Evolutionary conservation across 2,888 invertebrate genomes (phyloP).

Genomic region (Archaeoteleia sp.): DNA sequence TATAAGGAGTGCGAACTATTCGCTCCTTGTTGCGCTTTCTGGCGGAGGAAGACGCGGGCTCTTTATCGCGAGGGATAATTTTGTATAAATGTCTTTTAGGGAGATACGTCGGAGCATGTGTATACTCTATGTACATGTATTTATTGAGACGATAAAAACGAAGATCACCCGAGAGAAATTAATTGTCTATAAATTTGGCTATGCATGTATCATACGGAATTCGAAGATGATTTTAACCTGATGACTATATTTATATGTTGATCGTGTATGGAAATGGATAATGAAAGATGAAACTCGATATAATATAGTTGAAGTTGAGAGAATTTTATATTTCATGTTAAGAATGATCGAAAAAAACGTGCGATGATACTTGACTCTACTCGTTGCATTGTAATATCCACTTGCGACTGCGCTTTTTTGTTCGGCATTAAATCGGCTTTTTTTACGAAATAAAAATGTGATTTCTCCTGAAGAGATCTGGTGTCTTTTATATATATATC

Average conservation of each 20-base stretch:
- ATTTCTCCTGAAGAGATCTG: too few species aligned
- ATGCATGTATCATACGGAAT: constrained; percentile 57
- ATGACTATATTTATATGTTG: constrained; percentile 73
- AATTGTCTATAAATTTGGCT: constrained; percentile 60
- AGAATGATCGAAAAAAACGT: constrained; percentile 51
- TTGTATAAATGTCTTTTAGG: constrained; percentile 53
- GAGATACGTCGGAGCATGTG: constrained; percentile 54
- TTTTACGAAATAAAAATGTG: too few species aligned
- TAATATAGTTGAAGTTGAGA: constrained; percentile 69
- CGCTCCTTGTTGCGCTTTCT: too few species aligned
- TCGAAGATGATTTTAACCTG: constrained; percentile 59
- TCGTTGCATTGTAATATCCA: constrained; percentile 58
- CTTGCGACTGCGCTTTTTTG: constrained; percentile 56
- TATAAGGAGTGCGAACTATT: too few species aligned
- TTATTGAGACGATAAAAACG: constrained; percentile 38
- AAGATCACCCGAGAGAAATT: constrained; percentile 40
- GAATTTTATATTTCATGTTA: constrained; percentile 74
- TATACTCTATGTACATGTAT: constrained; percentile 59
- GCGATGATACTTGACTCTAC: constrained; percentile 55
- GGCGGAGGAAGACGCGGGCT: too few species aligned
- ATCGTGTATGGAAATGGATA: constrained; percentile 63
- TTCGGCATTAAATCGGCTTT: too few species aligned
- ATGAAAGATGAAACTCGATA: constrained; percentile 51
- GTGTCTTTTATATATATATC: too few species aligned
- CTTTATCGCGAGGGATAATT: constrained; percentile 32